phyloP scores from a whole-genome alignment of 2,113 vertebrate genomes.

The Eptesicus fuscus region DNA sequence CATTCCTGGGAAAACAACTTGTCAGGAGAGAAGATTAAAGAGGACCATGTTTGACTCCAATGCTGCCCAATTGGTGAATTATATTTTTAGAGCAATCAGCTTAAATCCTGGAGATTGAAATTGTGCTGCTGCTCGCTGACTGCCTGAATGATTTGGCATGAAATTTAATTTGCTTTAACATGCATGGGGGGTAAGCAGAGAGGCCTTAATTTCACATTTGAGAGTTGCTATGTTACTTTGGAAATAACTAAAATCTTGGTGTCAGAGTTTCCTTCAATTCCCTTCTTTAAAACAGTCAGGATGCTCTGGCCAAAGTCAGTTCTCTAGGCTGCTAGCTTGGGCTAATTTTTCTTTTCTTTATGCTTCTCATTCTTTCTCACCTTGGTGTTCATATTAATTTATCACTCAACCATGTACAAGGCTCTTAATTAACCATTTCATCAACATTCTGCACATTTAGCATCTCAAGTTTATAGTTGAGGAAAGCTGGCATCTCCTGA shows the following conservation, averaged over 20 bases:
- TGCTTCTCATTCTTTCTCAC: neutral
- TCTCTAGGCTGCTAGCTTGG: neutral
- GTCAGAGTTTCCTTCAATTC: conserved; percentile 9
- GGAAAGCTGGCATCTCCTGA: neutral
- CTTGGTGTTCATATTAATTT: neutral
- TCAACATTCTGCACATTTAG: neutral
- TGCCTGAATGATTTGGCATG: conserved; percentile 58
- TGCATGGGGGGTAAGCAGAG: conserved; percentile 46
- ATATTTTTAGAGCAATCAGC: conserved; percentile 70
- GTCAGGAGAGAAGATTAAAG: conserved; percentile 55
- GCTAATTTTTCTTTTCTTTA: neutral
- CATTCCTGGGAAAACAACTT: conserved; percentile 28
- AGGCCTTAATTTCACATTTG: conserved; percentile 48
- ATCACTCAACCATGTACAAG: neutral
- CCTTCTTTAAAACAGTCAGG: neutral
- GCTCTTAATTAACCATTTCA: neutral
- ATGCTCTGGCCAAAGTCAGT: neutral
- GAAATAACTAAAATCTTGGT: conserved; percentile 39
- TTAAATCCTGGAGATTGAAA: conserved; percentile 65
- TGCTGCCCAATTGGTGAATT: conserved; percentile 58
- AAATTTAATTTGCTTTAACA: conserved; percentile 69
- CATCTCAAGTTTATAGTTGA: neutral
- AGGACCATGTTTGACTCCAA: conserved; percentile 36
- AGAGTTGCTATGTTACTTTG: conserved; percentile 35
- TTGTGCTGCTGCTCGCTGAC: conserved; percentile 45